These are phyloP conservation scores for Mastigias papua DNA, from an alignment of 30 jellyfish, hydroid and myxozoan species.

Conservation along the genomic window DNA sequence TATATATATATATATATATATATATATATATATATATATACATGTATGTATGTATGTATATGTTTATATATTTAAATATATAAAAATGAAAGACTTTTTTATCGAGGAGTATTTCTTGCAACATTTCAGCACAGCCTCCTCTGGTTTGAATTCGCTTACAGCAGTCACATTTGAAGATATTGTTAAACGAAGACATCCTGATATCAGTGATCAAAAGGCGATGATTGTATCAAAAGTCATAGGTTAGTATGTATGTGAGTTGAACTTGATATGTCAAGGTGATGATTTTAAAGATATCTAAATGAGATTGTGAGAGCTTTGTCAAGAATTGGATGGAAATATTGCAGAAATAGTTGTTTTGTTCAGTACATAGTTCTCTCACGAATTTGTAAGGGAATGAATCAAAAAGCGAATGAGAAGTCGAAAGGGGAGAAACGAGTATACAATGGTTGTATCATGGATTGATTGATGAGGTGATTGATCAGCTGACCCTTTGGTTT, in stretches of 20 bases:
- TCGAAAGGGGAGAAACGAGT: no score
- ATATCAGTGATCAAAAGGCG: conserved; percentile 48
- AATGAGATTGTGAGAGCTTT: no score
- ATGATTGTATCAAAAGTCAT: conserved; percentile 48
- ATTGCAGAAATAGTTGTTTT: no score
- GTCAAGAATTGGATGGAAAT: no score
- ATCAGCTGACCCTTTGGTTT: not conserved
- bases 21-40: no score
- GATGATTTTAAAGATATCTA: not conserved
- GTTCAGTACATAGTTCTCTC: no score
- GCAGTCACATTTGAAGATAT: conserved; percentile 78
- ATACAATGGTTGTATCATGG: not conserved
- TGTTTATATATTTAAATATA: no score
- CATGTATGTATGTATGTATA: no score
- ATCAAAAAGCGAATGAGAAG: not conserved
- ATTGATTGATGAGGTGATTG: conserved; percentile 3
- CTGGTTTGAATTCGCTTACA: conserved; percentile 80
- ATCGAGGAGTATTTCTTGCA: not conserved
- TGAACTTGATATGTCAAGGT: not conserved
- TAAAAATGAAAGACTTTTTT: no score
- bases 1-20: no score
- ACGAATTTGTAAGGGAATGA: no score
- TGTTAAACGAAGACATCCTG: conserved; percentile 57
- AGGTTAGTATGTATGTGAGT: conserved; percentile 16
- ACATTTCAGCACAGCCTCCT: conserved; percentile 71